Base-by-base conservation (phyloP, 2,113 vertebrate genomes). In the Ceratotherium simum region DNA sequence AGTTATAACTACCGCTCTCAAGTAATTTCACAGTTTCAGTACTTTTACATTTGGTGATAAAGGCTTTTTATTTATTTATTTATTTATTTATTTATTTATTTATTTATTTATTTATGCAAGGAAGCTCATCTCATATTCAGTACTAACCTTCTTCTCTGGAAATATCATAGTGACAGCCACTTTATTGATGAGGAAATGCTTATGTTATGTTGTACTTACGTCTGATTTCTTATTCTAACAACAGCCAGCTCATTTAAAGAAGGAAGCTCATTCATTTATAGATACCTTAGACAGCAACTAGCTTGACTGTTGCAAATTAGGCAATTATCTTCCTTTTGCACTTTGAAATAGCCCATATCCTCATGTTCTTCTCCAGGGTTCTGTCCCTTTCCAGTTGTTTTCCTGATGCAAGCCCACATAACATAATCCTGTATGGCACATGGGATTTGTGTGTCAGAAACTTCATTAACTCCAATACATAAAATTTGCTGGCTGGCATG, bases 101-200 rank as follows among this genome's bases (percentile, higher is more conserved):
- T 72, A 51, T 79, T 87, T 87, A 85, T 84, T 87, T 87, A 78
- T 79, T 87, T 87, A 85, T 84, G 25, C 10, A 85, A 60, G 79
- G 69, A 85, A 75, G 20, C 14, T 84, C 33, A 69, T 76, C 33
- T 70, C 51, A 75, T 62, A 31, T 92, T 58, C 64, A 96, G n/a
- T 27, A 60, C 33, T 42, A 80, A 81, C 2, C 39, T 70, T 54
- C 25, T 60, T 48, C 46, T 90, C 62, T 56, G 69, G 76, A 86
- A 76, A 21, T 82, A 54, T 8, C 29, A 46, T 27, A 51, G 29
- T 12, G 60, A n/a, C 23, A 48, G 64, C 16, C 8, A 62, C 31
- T 62, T 70, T n/a, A 17, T 72, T 73, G 17, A 2, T 17, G 29
- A n/a, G 51, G 25, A 96, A 91, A 85, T 65, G 14, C 17, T 69